Percentiles rank a stretch among this genome's conserved stretches.
Conservation (phyloP, 2,888 invertebrate species). For the Syrista parreyssii region DNA sequence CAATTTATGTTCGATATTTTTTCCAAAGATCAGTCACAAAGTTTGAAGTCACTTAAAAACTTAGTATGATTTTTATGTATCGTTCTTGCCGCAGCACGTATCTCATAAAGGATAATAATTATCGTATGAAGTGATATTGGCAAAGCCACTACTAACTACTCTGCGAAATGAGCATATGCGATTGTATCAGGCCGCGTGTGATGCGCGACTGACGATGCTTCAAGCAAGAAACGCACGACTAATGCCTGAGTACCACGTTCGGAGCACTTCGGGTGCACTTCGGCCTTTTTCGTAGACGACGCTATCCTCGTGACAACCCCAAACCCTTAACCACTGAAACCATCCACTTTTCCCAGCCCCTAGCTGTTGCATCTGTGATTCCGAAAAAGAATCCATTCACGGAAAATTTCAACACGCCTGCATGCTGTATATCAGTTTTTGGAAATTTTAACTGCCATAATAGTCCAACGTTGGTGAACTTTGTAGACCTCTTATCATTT, state of each 20-base stretch:
- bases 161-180: background rate
- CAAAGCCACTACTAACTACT: too few relatives aligned
- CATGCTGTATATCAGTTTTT: too few relatives aligned
- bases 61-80: too few relatives aligned
- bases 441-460: too few relatives aligned
- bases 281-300: too few relatives aligned
- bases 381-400: background rate
- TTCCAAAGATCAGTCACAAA: background rate
- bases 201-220: conserved; percentile 50
- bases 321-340: background rate
- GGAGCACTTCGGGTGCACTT: conserved; percentile 1
- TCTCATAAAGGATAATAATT: too few relatives aligned
- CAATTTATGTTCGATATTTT: background rate
- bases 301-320: background rate
- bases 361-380: background rate
- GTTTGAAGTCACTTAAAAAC: too few relatives aligned
- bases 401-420: too few relatives aligned
- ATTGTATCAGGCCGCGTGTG: conserved; percentile 45
- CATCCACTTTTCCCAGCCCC: background rate
- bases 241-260: conserved; percentile 19
- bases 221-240: conserved; percentile 30
- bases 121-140: too few relatives aligned
- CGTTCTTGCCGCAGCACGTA: too few relatives aligned
- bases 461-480: too few relatives aligned
- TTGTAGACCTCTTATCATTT: too few relatives aligned